Conservation (phyloP, 2,113 vertebrate species). For the Xiphophorus couchianus region DNA sequence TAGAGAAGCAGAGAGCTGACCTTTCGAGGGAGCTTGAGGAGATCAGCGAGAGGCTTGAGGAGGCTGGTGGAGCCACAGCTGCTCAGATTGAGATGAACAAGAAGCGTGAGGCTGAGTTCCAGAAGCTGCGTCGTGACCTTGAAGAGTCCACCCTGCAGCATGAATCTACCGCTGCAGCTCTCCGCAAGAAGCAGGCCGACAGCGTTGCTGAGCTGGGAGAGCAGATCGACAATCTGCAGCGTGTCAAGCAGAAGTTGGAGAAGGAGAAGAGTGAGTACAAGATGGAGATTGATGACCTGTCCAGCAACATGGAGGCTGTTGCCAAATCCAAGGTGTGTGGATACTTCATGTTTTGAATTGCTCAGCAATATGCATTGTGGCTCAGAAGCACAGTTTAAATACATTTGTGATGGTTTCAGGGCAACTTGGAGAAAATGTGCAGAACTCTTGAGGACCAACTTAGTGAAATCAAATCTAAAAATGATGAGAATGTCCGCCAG, state of each 20-base stretch:
- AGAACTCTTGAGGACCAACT: constrained; percentile 87
- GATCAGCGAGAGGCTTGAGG: constrained; percentile 82
- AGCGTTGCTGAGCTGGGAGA: constrained; percentile 71
- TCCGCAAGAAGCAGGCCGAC: constrained; percentile 75
- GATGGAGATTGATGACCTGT: constrained; percentile 61
- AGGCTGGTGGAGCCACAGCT: constrained; percentile 73
- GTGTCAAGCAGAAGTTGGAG: constrained; percentile 65
- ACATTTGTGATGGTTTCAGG: constrained; percentile 57
- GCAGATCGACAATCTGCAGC: constrained; percentile 72
- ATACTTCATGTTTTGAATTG: too few species aligned
- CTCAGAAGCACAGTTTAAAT: neutral
- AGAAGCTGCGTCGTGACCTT: constrained; percentile 66
- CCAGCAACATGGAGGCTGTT: constrained; percentile 64
- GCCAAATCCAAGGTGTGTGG: constrained; percentile 79
- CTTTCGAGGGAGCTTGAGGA: constrained; percentile 89
- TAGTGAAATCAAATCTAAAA: constrained; percentile 81
- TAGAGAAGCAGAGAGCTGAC: constrained; percentile 85
- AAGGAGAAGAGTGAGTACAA: constrained; percentile 64
- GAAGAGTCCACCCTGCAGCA: constrained; percentile 75
- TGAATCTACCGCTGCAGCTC: constrained; percentile 70
- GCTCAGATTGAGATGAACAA: constrained; percentile 78
- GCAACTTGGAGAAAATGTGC: constrained; percentile 88
- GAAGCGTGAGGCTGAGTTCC: constrained; percentile 68
- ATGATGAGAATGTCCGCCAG: constrained; percentile 58
- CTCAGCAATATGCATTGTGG: too few species aligned